These are phyloP conservation scores for Stenurella melanura DNA, from an alignment of 2,888 invertebrate species.

Conservation along the genomic window DNA sequence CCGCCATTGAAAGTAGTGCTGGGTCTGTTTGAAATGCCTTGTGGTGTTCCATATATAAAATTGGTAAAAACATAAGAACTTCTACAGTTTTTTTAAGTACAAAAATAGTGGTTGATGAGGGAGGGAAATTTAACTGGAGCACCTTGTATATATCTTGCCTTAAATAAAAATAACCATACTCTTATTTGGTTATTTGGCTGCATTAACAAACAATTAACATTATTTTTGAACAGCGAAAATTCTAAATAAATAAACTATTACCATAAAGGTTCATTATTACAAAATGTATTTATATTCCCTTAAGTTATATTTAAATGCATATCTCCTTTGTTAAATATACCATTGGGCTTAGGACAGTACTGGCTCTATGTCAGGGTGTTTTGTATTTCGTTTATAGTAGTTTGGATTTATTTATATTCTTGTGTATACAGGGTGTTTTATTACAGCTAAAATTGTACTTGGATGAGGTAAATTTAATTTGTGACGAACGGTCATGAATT, in stretches of 20 bases:
- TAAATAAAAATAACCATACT: too few relatives aligned
- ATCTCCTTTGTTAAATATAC: not conserved
- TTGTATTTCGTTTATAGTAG: conserved; percentile 35
- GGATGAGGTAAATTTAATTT: not conserved
- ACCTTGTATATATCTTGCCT: too few relatives aligned
- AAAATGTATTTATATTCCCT: not conserved
- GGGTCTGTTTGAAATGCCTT: too few relatives aligned
- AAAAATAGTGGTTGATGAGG: too few relatives aligned
- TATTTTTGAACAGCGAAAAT: not conserved
- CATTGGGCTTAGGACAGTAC: conserved; percentile 5
- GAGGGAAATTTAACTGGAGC: too few relatives aligned
- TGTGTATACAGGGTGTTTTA: conserved; percentile 34
- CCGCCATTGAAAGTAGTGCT: too few relatives aligned
- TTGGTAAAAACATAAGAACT: too few relatives aligned
- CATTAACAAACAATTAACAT: too few relatives aligned
- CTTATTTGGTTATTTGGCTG: too few relatives aligned
- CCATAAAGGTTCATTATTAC: not conserved
- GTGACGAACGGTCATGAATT: not conserved
- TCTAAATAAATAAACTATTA: not conserved
- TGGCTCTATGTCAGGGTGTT: not conserved
- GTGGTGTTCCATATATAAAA: too few relatives aligned
- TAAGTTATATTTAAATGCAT: conserved; percentile 4
- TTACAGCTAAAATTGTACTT: not conserved
- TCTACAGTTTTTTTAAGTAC: too few relatives aligned
- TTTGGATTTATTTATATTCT: conserved; percentile 20